Conservation (phyloP, 2,797 vertebrate genomes). For the Pyrocephalus nanus region DNA sequence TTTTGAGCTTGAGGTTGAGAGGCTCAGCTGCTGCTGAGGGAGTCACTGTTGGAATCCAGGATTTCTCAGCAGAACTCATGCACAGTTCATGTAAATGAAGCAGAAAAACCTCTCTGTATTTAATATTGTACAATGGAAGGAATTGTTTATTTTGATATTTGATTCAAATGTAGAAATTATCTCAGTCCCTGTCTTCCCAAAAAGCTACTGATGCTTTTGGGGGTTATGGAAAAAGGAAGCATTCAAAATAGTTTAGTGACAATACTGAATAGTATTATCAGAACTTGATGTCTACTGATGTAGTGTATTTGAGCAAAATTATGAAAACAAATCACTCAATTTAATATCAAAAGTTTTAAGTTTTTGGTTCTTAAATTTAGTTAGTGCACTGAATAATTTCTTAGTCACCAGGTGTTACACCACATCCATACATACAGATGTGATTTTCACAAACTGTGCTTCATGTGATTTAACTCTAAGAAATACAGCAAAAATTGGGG, state of each 20-base stretch:
- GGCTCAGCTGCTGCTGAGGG: not conserved
- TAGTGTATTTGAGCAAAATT: not conserved
- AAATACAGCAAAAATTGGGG: not conserved
- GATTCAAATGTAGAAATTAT: not conserved
- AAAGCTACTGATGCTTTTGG: not conserved
- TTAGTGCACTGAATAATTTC: not conserved
- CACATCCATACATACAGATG: not conserved
- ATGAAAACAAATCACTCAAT: not conserved
- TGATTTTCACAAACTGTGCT: not conserved
- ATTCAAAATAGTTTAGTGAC: not conserved
- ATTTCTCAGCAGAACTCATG: not conserved
- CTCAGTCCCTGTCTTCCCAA: not conserved
- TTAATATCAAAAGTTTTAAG: not conserved
- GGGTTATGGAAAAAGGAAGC: not conserved
- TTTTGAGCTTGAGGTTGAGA: not conserved
- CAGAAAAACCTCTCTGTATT: not conserved
- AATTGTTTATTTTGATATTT: not conserved
- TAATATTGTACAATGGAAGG: not conserved
- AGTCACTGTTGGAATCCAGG: not conserved
- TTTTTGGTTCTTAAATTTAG: not conserved
- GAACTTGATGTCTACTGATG: not conserved
- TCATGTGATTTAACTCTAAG: not conserved
- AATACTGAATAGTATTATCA: not conserved
- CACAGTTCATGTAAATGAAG: not conserved
- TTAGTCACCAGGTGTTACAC: not conserved